Evolutionary conservation across 2,113 vertebrate species (phyloP), one percentile per base, ranked within the genome.

Genomic region (Uropsilus gracilis): DNA sequence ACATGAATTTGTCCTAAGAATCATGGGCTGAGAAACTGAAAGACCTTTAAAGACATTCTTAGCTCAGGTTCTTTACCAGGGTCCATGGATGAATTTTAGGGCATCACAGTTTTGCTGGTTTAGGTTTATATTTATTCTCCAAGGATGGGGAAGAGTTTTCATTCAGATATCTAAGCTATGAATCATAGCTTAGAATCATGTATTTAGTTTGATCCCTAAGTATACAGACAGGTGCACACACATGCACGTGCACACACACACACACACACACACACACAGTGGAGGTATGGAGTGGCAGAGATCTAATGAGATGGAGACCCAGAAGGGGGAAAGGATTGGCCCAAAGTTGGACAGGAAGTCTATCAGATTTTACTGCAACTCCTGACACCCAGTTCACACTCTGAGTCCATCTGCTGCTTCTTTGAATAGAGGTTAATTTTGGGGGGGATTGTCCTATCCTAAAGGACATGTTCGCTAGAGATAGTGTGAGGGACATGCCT

Each of bases 151-250:
- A 53, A 50, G 34, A 32, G 34, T 48, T 48, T 75, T 44, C 24
- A 34, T 30, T 46, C 64, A 69, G 48, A 86, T 82, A 39, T 76
- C 37, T 46, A 77, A 81, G 30, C 82, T 77, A 68, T 48, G 4
- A 77, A 32, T 26, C n/a, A n/a, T 20, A 28, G 69, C 26, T 28
- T 13, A n/a, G n/a, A n/a, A n/a, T n/a, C n/a, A n/a, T n/a, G n/a
- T n/a, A n/a, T n/a, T n/a, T n/a, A 8, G 3, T 69, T 94, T 75
- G 69, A 73, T 46, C 5, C 50, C 5, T 2, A 26, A 1, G 44
- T 13, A 7, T 2, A n/a, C 2, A 22, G 28, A 30, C 57, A n/a
- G 8, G 12, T 2, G 14, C 22, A 48, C 13, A 1, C 4, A 6
- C 46, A 34, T 50, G 59, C 76, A 72, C 14, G 26, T 9, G 50